phyloP scores from a whole-genome alignment of 1,140 invertebrate species.

The Lordiphosa collinella region DNA sequence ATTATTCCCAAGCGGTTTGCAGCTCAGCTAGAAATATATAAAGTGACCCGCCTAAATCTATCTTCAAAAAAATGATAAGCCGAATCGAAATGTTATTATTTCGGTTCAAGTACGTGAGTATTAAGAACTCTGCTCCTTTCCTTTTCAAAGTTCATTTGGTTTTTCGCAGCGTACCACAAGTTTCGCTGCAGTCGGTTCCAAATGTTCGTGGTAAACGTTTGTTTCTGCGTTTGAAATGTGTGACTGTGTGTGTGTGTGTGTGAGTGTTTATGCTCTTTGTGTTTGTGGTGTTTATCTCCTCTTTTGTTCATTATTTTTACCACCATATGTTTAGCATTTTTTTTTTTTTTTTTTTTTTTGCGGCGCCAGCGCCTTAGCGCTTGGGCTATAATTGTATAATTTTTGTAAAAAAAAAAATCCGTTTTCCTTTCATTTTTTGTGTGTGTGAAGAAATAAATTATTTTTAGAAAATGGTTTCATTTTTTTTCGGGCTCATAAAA shows the following conservation, averaged over 20 bases:
- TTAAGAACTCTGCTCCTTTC: no score
- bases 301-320: conserved; percentile 5
- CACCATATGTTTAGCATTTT: background rate
- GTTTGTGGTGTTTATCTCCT: conserved; percentile 9
- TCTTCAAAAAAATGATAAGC: no score
- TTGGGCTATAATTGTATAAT: conserved; percentile 27
- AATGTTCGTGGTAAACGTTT: no score
- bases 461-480: conserved; percentile 71
- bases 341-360: conserved; percentile 25
- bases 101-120: no score
- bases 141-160: no score
- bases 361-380: conserved; percentile 14
- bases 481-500: conserved; percentile 30
- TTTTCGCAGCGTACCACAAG: background rate
- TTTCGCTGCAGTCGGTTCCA: no score
- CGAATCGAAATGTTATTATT: no score
- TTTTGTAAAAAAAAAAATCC: conserved; percentile 41
- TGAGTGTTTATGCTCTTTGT: background rate
- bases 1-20: no score
- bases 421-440: conserved; percentile 51
- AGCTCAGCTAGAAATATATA: no score
- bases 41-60: no score
- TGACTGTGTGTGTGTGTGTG: conserved; percentile 36
- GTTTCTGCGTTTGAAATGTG: conserved; percentile 16
- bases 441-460: conserved; percentile 44